Conservation (phyloP, 2,888 invertebrate genomes). For the Reticulitermes lucifugus region DNA sequence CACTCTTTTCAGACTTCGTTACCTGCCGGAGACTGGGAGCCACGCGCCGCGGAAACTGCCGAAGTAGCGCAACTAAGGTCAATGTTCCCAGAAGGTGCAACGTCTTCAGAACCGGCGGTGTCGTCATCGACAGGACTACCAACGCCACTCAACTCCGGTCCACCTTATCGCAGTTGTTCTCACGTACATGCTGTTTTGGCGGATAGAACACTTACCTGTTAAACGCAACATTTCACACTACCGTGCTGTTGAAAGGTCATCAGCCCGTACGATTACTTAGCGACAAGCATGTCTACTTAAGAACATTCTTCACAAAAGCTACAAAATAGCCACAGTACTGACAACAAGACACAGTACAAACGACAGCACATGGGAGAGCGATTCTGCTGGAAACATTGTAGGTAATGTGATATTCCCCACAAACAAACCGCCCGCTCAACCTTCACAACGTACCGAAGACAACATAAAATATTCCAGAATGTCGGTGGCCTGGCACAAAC, state of each 20-base stretch:
- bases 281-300: not conserved
- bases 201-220: not conserved
- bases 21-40: not conserved
- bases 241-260: not conserved
- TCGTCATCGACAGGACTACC: constrained; percentile 25
- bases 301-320: too few species aligned
- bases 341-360: too few species aligned
- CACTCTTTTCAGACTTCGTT: constrained; percentile 32
- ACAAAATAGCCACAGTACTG: too few species aligned
- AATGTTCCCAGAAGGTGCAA: constrained; percentile 29
- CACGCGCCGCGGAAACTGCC: constrained; percentile 38
- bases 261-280: not conserved
- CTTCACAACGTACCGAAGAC: too few species aligned
- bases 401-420: too few species aligned
- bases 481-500: too few species aligned
- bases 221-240: not conserved
- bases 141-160: not conserved
- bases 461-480: too few species aligned
- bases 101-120: constrained; percentile 27
- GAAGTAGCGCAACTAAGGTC: constrained; percentile 12
- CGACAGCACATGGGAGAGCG: too few species aligned
- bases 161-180: not conserved
- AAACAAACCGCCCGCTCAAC: too few species aligned
- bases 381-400: too few species aligned
- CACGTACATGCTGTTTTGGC: not conserved